Evolutionary conservation across 1,140 invertebrate genomes (phyloP).

Genomic region (Pomacea maculata): DNA sequence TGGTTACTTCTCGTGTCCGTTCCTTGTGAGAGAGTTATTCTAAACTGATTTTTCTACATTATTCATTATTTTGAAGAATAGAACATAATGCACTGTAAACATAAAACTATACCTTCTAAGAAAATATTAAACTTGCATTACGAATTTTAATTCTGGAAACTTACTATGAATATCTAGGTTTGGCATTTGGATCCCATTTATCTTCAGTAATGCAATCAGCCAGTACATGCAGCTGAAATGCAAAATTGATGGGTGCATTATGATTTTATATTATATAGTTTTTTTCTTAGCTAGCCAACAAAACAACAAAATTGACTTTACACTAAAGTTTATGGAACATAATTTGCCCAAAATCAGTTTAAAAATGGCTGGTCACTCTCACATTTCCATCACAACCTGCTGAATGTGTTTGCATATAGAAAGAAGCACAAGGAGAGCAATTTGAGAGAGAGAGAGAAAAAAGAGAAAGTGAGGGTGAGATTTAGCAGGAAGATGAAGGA

Average conservation of each 20-base stretch:
- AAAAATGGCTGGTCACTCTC: no score
- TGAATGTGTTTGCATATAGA: background rate
- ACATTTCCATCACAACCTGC: no score
- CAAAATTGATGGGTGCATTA: background rate
- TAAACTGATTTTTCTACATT: no score
- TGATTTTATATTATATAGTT: background rate
- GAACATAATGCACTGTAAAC: no score
- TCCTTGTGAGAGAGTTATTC: no score
- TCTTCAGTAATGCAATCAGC: slow-evolving; percentile 57
- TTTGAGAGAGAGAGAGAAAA: background rate
- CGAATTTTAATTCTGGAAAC: slow-evolving; percentile 12
- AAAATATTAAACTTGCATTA: background rate
- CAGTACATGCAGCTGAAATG: slow-evolving; percentile 52
- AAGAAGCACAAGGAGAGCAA: background rate
- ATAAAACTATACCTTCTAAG: background rate
- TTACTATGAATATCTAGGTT: slow-evolving; percentile 40
- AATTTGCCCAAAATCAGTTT: no score
- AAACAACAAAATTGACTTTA: background rate
- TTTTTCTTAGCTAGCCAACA: background rate
- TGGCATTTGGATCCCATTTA: slow-evolving; percentile 39
- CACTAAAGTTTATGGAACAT: no score
- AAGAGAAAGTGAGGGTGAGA: slow-evolving; percentile 3
- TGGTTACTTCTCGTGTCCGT: no score
- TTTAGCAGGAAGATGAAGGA: background rate
- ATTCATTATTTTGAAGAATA: no score